Evolutionary conservation across 2,113 vertebrate species (phyloP), one percentile per base, ranked within the genome.

Genomic region (Fukomys damarensis): DNA sequence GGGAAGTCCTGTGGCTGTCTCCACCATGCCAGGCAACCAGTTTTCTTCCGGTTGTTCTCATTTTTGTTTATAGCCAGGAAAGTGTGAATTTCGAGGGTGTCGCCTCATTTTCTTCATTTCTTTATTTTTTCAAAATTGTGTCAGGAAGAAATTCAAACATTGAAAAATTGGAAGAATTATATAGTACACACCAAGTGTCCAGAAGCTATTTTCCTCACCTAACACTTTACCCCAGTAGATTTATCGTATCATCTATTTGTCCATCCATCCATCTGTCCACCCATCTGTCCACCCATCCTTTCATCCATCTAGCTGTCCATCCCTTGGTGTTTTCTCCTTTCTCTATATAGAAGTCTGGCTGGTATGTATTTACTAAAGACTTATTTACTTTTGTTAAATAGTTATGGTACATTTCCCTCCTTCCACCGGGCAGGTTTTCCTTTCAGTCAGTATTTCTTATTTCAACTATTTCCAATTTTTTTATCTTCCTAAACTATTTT

Each of bases 21-120:
- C 65, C 43, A 4, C 46, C 5, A 10, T 11, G 38, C 0, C 32
- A 22, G 59, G 5, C 43, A 46, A 56, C 17, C 32, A 11, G 32
- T 54, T 32, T 38, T 63, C 16, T 30, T 65, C 24, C 74, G 10
- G 2, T 22, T 14, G 20, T 10, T 19, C 3, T 92, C 32, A 38
- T 58, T 76, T 92, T 74, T 76, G 92, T 84, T 61, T 59, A 61
- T 41, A 66, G 66, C 20, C 66, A 88, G 14, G 41, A 61, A 38
- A 66, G 32, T 20, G 13, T 26, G 26, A 11, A 38, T 16, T 52
- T 79, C 26, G 26, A 35, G 35, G 70, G 13, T 54, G 43, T 74
- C 16, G 56, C 26, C 41, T 68, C 35, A 20, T 79, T 79, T 79
- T 20, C 59, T 5, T 89, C 7, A 26, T 43, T 22, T n/a, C 11